A percentile compares a stretch with the other conserved stretches of the same genome.
These are phyloP conservation scores for Gymnobelideus leadbeateri DNA, from an alignment of 2,113 vertebrate species.

Conservation along the genomic window DNA sequence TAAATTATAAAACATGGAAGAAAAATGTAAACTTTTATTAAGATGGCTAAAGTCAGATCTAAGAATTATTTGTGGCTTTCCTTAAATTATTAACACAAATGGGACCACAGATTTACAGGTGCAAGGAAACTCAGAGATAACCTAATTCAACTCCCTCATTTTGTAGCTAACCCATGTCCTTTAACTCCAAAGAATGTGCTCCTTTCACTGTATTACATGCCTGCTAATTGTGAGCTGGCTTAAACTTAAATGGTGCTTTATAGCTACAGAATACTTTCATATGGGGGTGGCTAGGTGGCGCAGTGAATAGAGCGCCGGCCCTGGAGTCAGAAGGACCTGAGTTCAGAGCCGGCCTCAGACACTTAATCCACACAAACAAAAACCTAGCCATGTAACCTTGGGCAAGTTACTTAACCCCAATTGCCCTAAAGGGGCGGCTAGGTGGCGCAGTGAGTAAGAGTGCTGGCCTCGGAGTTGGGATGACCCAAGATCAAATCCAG, in stretches of 20 bases:
- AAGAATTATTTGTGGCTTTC: background rate
- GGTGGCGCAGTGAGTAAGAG: too few species aligned
- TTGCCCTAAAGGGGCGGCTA: too few species aligned
- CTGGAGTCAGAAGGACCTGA: too few species aligned
- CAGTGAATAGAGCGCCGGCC: too few species aligned
- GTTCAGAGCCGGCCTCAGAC: too few species aligned
- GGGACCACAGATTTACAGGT: background rate
- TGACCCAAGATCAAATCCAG: too few species aligned
- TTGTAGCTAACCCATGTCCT: background rate
- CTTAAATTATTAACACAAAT: constrained; percentile 16
- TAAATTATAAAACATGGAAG: background rate
- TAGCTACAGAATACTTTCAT: background rate
- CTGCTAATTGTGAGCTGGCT: background rate
- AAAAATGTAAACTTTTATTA: background rate
- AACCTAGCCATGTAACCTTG: too few species aligned
- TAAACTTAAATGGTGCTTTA: background rate
- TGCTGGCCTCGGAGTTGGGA: too few species aligned
- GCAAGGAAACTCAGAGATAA: background rate
- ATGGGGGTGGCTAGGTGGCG: too few species aligned
- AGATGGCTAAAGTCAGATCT: background rate
- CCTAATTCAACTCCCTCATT: background rate
- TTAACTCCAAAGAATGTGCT: background rate
- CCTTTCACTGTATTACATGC: background rate
- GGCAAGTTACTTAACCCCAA: too few species aligned
- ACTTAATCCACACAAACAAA: too few species aligned